Percentiles rank a stretch among this genome's conserved stretches.
These are phyloP conservation scores for Myiozetetes cayanensis DNA, from an alignment of 2,113 vertebrate species.

Conservation along the genomic window DNA sequence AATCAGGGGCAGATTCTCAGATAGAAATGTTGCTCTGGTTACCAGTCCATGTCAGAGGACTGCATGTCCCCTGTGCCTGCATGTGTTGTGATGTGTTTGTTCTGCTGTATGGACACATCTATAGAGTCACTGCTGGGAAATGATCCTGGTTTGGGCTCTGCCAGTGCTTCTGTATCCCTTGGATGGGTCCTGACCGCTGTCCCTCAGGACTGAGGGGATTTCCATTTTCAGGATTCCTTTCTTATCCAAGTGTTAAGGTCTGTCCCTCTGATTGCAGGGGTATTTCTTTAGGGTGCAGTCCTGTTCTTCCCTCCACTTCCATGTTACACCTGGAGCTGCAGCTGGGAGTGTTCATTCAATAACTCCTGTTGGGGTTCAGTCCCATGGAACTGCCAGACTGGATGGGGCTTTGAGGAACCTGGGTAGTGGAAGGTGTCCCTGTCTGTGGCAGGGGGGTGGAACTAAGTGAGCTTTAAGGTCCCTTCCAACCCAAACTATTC, in stretches of 20 bases:
- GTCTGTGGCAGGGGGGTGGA: background rate
- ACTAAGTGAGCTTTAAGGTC: no score
- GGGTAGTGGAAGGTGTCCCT: background rate
- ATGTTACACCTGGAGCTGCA: background rate
- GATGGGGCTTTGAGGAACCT: background rate
- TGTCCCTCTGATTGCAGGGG: background rate
- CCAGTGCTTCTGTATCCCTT: background rate
- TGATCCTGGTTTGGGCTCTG: background rate
- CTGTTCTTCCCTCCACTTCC: background rate
- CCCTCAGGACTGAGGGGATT: background rate
- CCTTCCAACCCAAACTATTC: background rate
- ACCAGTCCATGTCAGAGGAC: background rate
- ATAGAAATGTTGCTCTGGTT: background rate
- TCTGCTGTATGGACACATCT: background rate
- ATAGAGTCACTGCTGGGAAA: background rate
- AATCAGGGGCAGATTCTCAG: background rate
- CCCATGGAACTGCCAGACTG: background rate
- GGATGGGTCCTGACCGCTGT: background rate
- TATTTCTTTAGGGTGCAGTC: background rate
- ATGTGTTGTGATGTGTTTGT: background rate
- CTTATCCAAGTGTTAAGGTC: fast-evolving
- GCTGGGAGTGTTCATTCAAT: background rate
- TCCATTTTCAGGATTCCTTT: background rate
- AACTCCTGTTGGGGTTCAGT: fast-evolving
- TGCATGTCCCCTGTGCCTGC: background rate